A percentile compares a stretch with the other conserved stretches of the same genome.
phyloP scores from a whole-genome alignment of 2,888 invertebrate genomes.

The Seira ritae region DNA sequence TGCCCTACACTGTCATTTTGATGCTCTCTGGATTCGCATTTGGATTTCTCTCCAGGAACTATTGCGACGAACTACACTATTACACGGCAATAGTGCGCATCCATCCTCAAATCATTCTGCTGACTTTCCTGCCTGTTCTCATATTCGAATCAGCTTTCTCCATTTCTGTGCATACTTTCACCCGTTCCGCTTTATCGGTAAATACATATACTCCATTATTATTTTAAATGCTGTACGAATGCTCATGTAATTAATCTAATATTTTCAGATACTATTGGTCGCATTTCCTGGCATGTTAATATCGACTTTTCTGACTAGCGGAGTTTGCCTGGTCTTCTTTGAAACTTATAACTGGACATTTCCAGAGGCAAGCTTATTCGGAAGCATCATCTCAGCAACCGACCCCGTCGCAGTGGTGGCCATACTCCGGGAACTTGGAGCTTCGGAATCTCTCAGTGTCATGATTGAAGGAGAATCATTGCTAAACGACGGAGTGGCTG shows the following conservation, averaged over 20 bases:
- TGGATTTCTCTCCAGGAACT: slow-evolving; percentile 64
- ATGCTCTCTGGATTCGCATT: slow-evolving; percentile 68
- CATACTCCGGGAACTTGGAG: slow-evolving; percentile 76
- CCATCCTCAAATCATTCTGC: slow-evolving; percentile 68
- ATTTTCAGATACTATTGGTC: slow-evolving; percentile 65
- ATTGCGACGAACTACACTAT: slow-evolving; percentile 52
- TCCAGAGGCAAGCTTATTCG: slow-evolving; percentile 75
- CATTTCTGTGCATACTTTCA: slow-evolving; percentile 69
- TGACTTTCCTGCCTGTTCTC: slow-evolving; percentile 70
- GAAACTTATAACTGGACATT: slow-evolving; percentile 68
- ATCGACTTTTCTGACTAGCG: slow-evolving; percentile 69
- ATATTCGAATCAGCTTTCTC: slow-evolving; percentile 72
- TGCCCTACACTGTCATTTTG: slow-evolving; percentile 72
- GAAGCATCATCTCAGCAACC: slow-evolving; percentile 77
- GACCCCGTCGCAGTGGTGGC: slow-evolving; percentile 78
- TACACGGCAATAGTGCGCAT: slow-evolving; percentile 68
- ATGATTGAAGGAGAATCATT: slow-evolving; percentile 77
- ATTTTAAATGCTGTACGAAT: too few relatives aligned
- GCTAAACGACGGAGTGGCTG: slow-evolving; percentile 77
- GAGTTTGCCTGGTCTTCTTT: slow-evolving; percentile 60
- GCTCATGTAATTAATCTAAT: not conserved
- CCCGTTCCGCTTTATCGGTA: slow-evolving; percentile 52
- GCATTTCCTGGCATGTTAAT: slow-evolving; percentile 71
- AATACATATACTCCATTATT: not conserved
- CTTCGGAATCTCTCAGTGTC: slow-evolving; percentile 75